Evolutionary conservation across 2,113 vertebrate species (phyloP).

Genomic region (Centropus bengalensis): DNA sequence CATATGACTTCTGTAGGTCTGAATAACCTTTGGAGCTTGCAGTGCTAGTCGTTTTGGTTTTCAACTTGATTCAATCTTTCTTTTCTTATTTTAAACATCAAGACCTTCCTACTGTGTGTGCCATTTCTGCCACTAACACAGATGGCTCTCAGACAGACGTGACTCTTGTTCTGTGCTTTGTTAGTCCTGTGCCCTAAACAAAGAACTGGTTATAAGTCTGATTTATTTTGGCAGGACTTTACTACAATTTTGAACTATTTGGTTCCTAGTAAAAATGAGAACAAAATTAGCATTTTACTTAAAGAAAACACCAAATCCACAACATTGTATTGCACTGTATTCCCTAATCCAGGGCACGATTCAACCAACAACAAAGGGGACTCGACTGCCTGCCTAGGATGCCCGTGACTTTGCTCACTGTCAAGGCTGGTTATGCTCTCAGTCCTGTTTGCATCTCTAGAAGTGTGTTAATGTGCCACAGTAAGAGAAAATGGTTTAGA

Average conservation of each 20-base stretch:
- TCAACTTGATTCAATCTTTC: slow-evolving; percentile 24
- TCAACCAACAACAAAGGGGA: not conserved
- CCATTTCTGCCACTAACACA: slow-evolving; percentile 19
- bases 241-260: not conserved
- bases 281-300: not conserved
- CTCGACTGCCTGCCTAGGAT: not conserved
- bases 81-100: slow-evolving; percentile 34
- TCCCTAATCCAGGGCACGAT: not conserved
- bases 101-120: slow-evolving; percentile 9
- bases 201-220: slow-evolving; percentile 1
- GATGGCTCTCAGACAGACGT: slow-evolving; percentile 31
- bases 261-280: not conserved
- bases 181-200: not conserved
- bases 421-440: not conserved
- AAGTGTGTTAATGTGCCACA: not conserved
- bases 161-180: not conserved
- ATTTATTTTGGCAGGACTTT: not conserved
- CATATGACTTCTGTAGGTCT: not conserved
- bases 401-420: not conserved
- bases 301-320: not conserved
- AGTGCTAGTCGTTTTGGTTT: not conserved
- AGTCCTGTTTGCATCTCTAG: not conserved
- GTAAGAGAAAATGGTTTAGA: not conserved
- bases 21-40: not conserved
- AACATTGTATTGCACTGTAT: not conserved